Conservation (phyloP, 1,140 invertebrate genomes). For the Drepana arcuata region DNA sequence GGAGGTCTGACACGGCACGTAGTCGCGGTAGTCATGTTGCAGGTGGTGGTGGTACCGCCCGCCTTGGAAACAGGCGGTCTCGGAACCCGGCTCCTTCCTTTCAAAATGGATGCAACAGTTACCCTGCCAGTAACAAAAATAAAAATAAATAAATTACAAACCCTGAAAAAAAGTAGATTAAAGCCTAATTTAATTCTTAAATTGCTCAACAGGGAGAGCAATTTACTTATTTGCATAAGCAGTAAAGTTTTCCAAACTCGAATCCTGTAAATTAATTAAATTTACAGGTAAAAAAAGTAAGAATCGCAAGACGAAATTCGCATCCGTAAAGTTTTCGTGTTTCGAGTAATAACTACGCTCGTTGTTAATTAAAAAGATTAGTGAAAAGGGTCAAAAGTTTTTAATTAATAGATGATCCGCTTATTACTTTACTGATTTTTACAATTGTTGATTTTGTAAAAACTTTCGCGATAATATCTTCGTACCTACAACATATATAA, state of each 20-base stretch:
- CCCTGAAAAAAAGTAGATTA: slow-evolving; percentile 10
- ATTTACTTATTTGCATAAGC: slow-evolving; percentile 50
- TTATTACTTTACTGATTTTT: no score
- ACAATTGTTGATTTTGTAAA: no score
- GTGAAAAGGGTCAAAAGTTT: slow-evolving; percentile 29
- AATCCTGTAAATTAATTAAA: slow-evolving; percentile 54
- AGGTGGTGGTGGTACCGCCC: slow-evolving; percentile 10
- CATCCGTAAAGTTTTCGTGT: slow-evolving; percentile 37
- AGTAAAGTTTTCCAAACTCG: slow-evolving; percentile 37
- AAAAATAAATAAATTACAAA: slow-evolving; percentile 9
- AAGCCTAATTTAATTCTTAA: slow-evolving; percentile 14
- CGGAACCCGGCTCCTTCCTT: slow-evolving; percentile 23
- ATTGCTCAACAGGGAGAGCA: slow-evolving; percentile 11
- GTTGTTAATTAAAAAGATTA: slow-evolving; percentile 46
- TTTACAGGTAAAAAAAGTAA: slow-evolving; percentile 46
- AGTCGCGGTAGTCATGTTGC: slow-evolving; percentile 1
- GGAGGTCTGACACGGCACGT: no score
- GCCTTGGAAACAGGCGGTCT: slow-evolving; percentile 8
- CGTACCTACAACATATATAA: no score
- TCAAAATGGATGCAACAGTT: slow-evolving; percentile 48
- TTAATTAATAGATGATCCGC: no score
- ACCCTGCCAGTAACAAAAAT: slow-evolving; percentile 25
- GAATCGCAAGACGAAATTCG: slow-evolving; percentile 36
- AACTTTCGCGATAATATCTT: no score
- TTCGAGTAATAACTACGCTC: slow-evolving; percentile 39